Conservation (phyloP, 2,113 vertebrate species). For the Poecile atricapillus region DNA sequence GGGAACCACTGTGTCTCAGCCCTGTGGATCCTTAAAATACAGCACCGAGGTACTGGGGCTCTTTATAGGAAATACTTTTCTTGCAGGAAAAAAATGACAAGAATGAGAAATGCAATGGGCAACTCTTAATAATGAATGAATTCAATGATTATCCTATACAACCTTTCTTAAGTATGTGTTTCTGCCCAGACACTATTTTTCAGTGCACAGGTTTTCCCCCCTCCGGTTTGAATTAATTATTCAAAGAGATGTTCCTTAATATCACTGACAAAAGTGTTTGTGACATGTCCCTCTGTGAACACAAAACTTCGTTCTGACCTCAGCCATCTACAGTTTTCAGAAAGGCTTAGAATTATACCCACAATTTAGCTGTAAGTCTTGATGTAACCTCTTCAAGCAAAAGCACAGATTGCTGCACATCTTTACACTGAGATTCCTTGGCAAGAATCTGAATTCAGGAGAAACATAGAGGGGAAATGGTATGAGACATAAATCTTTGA, state of each 20-base stretch:
- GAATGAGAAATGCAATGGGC: neutral
- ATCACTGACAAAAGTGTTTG: neutral
- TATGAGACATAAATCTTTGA: neutral
- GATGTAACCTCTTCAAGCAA: neutral
- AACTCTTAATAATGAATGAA: neutral
- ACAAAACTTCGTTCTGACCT: neutral
- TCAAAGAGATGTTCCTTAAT: neutral
- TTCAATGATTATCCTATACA: neutral
- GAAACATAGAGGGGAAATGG: neutral
- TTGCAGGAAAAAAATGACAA: neutral
- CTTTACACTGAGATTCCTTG: neutral
- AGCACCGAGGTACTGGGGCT: neutral
- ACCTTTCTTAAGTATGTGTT: neutral
- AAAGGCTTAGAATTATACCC: neutral
- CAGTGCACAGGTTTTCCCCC: fast-evolving
- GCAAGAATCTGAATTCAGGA: neutral
- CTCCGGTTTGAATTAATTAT: neutral
- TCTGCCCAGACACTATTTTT: neutral
- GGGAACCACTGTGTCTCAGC: neutral
- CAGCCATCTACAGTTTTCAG: neutral
- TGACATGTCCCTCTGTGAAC: neutral
- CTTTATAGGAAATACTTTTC: neutral
- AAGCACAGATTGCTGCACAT: neutral
- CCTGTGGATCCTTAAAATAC: neutral
- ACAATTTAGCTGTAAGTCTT: neutral